Conservation (phyloP, 2,888 invertebrate genomes). For the Physocephala rufipes region DNA sequence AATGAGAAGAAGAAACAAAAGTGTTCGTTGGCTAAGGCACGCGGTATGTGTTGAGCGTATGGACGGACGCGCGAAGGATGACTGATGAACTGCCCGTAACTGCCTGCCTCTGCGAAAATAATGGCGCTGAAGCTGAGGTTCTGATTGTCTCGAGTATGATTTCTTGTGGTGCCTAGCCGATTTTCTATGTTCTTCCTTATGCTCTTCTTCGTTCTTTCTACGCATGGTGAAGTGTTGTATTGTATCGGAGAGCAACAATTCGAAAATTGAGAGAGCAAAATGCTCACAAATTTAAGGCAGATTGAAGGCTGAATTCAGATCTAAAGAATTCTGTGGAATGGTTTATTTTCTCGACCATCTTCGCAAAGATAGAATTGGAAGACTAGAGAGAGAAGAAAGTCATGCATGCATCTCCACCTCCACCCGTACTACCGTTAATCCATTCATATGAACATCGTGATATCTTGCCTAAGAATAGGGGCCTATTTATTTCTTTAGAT, state of each 20-base stretch:
- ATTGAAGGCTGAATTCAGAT: background rate
- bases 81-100: slow-evolving; percentile 2
- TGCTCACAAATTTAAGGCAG: background rate
- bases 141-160: slow-evolving; percentile 23
- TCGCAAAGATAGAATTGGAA: background rate
- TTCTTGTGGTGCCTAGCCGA: slow-evolving; percentile 19
- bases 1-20: slow-evolving; percentile 22
- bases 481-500: too few relatives aligned
- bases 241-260: slow-evolving; percentile 1
- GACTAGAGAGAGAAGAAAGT: slow-evolving; percentile 5
- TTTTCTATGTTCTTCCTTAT: background rate
- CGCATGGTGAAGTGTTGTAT: background rate
- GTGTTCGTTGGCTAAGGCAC: slow-evolving; percentile 15
- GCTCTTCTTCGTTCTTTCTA: slow-evolving; percentile 3
- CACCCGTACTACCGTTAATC: slow-evolving; percentile 15
- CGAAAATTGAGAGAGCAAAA: background rate
- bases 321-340: background rate
- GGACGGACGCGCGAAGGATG: slow-evolving; percentile 22
- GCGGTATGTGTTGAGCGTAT: slow-evolving; percentile 7
- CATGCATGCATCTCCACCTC: slow-evolving; percentile 6
- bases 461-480: too few relatives aligned
- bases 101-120: slow-evolving; percentile 3
- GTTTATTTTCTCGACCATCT: slow-evolving; percentile 6
- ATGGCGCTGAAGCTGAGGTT: slow-evolving; percentile 3
- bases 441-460: too few relatives aligned